Evolutionary conservation across 2,797 vertebrate species (phyloP).

Genomic region (Sebastes elongatus): DNA sequence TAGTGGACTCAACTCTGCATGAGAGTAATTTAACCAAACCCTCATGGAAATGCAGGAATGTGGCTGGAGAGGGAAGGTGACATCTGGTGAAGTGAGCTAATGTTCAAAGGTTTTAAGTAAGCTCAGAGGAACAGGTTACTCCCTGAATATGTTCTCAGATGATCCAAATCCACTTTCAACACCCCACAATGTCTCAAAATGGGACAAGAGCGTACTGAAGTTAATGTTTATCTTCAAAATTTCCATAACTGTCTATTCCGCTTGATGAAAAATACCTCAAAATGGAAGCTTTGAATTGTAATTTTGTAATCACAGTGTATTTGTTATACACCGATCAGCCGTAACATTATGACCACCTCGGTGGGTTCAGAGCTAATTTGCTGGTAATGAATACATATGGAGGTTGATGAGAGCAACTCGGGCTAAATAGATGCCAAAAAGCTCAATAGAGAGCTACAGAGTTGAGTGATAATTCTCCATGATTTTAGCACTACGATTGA

Average conservation of each 20-base stretch:
- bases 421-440: not conserved
- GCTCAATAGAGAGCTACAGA: no score
- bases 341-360: no score
- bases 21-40: not conserved
- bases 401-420: not conserved
- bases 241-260: not conserved
- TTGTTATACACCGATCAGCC: no score
- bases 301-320: no score
- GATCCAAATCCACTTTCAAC: not conserved
- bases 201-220: not conserved
- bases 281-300: not conserved
- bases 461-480: no score
- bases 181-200: not conserved
- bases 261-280: not conserved
- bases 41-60: not conserved
- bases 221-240: not conserved
- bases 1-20: not conserved
- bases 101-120: not conserved
- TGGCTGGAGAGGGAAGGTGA: constrained; percentile 1
- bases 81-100: not conserved
- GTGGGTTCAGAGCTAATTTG: no score
- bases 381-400: not conserved
- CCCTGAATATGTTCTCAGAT: not conserved
- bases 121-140: not conserved
- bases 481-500: not conserved